phyloP scores from a whole-genome alignment of 2,113 vertebrate genomes.

The Calyptommatus sinebrachiatus region DNA sequence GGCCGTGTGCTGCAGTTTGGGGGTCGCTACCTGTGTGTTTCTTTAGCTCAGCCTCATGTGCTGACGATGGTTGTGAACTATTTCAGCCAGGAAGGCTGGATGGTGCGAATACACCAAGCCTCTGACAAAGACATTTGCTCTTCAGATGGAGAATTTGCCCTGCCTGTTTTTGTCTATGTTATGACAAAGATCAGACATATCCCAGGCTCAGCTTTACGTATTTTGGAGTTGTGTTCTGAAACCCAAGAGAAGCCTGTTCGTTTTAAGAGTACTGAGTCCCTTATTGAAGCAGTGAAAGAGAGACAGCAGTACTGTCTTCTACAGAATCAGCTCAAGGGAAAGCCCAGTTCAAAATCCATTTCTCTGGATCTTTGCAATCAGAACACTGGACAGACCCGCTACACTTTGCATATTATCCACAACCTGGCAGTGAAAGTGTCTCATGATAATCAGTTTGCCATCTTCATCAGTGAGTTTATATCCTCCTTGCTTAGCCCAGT shows the following conservation, averaged over 20 bases:
- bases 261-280: constrained; percentile 63
- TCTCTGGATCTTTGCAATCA: constrained; percentile 84
- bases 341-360: constrained; percentile 65
- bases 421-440: constrained; percentile 77
- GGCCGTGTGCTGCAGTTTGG: constrained; percentile 84
- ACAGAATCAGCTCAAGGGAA: constrained; percentile 79
- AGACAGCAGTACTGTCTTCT: constrained; percentile 87
- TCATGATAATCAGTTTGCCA: constrained; percentile 85
- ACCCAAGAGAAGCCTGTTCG: constrained; percentile 81
- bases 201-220: constrained; percentile 67
- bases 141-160: constrained; percentile 72
- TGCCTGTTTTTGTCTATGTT: constrained; percentile 88
- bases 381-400: constrained; percentile 81
- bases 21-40: constrained; percentile 91
- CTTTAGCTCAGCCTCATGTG: constrained; percentile 90
- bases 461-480: constrained; percentile 90
- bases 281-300: constrained; percentile 83
- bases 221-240: constrained; percentile 87
- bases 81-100: constrained; percentile 88
- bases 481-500: background rate
- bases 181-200: constrained; percentile 90
- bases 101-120: constrained; percentile 87
- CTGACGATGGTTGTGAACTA: constrained; percentile 83
- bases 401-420: constrained; percentile 89
- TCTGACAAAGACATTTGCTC: constrained; percentile 56